A percentile compares a stretch with the other conserved stretches of the same genome.
These are phyloP conservation scores for Leptinotarsa juncta DNA, from an alignment of 2,888 invertebrate species.

Conservation along the genomic window DNA sequence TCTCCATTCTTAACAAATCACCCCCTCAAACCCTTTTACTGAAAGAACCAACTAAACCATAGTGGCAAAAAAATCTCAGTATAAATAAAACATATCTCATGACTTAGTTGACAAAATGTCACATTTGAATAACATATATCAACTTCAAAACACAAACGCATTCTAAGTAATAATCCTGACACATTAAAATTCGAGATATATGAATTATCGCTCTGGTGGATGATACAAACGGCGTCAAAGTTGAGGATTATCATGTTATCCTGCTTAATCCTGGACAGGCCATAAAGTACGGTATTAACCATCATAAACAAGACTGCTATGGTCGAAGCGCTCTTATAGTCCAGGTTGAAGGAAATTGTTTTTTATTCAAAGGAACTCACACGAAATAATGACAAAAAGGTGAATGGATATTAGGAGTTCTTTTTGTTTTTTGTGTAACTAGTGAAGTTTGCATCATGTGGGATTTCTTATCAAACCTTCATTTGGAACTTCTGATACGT, in stretches of 20 bases:
- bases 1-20: not conserved
- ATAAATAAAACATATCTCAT: slow-evolving; percentile 5
- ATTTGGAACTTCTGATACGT: no score
- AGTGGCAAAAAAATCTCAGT: not conserved
- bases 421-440: not conserved
- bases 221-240: slow-evolving; percentile 45
- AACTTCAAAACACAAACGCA: slow-evolving; percentile 30
- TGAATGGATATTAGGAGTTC: not conserved
- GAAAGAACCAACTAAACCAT: not conserved
- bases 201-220: slow-evolving; percentile 44
- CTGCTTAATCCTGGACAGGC: slow-evolving; percentile 55
- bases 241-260: slow-evolving; percentile 57
- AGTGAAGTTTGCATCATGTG: no score
- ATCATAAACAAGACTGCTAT: slow-evolving; percentile 25
- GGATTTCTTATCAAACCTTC: no score
- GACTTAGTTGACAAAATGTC: slow-evolving; percentile 9
- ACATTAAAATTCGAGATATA: slow-evolving; percentile 39
- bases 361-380: not conserved
- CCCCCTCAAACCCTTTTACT: not conserved
- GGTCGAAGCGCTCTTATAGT: slow-evolving; percentile 11
- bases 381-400: not conserved
- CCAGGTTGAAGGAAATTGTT: not conserved
- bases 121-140: slow-evolving; percentile 25
- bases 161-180: slow-evolving; percentile 37
- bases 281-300: slow-evolving; percentile 52